phyloP scores from a whole-genome alignment of 1,140 invertebrate genomes.

The Lucilia sericata region DNA sequence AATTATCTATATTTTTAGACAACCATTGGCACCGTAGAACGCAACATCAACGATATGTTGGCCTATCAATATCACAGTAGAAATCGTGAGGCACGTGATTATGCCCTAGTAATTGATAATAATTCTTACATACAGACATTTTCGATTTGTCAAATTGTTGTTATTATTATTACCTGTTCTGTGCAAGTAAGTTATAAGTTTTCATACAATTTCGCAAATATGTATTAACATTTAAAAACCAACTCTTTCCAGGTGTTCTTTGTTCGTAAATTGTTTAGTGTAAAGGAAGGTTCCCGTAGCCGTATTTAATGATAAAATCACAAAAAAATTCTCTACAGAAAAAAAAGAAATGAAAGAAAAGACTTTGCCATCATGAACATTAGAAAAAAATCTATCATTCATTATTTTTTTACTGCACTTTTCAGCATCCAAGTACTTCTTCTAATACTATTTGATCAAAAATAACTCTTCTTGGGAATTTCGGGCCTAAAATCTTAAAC shows the following conservation, averaged over 20 bases:
- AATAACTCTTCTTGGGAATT: not conserved
- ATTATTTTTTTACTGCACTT: not conserved
- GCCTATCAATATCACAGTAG: slow-evolving; percentile 84
- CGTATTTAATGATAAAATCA: slow-evolving; percentile 56
- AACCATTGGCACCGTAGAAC: slow-evolving; percentile 81
- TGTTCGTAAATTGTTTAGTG: slow-evolving; percentile 88
- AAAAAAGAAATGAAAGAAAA: slow-evolving; percentile 19
- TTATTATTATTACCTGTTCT: slow-evolving; percentile 81
- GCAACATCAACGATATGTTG: slow-evolving; percentile 87
- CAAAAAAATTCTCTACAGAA: not conserved
- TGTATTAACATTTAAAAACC: not conserved
- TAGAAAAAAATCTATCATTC: slow-evolving; percentile 18
- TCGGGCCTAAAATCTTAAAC: not conserved
- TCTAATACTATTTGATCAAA: not conserved
- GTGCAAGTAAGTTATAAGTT: slow-evolving; percentile 58
- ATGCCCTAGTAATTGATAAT: slow-evolving; percentile 84
- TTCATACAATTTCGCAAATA: not conserved
- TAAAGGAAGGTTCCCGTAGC: slow-evolving; percentile 69
- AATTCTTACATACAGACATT: slow-evolving; percentile 87
- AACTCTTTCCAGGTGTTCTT: slow-evolving; percentile 83
- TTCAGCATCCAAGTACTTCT: not conserved
- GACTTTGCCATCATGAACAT: slow-evolving; percentile 37
- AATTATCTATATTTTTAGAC: slow-evolving; percentile 70
- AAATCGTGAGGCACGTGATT: slow-evolving; percentile 83
- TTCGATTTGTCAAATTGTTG: slow-evolving; percentile 87